Conservation (phyloP, 1,140 invertebrate genomes). For the Diprion similis region DNA sequence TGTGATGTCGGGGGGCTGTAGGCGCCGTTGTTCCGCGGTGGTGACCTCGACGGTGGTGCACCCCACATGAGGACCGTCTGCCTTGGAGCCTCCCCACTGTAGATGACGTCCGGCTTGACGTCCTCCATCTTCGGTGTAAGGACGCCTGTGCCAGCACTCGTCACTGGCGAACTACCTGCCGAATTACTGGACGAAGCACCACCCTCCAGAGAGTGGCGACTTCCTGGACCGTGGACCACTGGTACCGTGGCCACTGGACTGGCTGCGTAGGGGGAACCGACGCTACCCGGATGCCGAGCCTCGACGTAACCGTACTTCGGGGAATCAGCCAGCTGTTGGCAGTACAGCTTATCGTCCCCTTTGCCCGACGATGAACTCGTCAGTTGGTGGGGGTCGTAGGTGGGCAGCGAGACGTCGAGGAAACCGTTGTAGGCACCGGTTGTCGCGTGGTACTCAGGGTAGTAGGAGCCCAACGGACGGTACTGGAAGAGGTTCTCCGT, state of each 20-base stretch:
- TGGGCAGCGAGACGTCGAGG: conserved; percentile 64
- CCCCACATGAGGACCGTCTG: conserved; percentile 92
- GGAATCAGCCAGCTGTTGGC: conserved; percentile 64
- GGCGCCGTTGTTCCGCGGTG: conserved; percentile 56
- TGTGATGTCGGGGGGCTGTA: conserved; percentile 60
- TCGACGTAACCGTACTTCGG: conserved; percentile 58
- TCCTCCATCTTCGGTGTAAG: conserved; percentile 72
- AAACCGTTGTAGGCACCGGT: conserved; percentile 64
- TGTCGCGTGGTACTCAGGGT: conserved; percentile 75
- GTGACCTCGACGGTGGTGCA: conserved; percentile 56
- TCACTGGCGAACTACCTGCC: conserved; percentile 64
- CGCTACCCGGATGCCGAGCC: conserved; percentile 60
- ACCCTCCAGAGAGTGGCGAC: conserved; percentile 64
- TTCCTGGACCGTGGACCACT: conserved; percentile 52
- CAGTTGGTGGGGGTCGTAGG: conserved; percentile 62
- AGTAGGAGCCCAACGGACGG: conserved; percentile 77
- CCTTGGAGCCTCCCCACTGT: conserved; percentile 66
- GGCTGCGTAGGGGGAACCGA: conserved; percentile 56
- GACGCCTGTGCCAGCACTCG: conserved; percentile 60
- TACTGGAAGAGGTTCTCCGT: conserved; percentile 89
- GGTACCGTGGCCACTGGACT: conserved; percentile 53
- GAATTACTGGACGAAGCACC: conserved; percentile 63
- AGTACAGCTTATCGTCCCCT: conserved; percentile 70
- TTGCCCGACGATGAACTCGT: conserved; percentile 55
- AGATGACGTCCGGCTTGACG: conserved; percentile 63